Evolutionary conservation across 2,888 invertebrate species (phyloP).

Genomic region (Drosophila parthenogenetica): DNA sequence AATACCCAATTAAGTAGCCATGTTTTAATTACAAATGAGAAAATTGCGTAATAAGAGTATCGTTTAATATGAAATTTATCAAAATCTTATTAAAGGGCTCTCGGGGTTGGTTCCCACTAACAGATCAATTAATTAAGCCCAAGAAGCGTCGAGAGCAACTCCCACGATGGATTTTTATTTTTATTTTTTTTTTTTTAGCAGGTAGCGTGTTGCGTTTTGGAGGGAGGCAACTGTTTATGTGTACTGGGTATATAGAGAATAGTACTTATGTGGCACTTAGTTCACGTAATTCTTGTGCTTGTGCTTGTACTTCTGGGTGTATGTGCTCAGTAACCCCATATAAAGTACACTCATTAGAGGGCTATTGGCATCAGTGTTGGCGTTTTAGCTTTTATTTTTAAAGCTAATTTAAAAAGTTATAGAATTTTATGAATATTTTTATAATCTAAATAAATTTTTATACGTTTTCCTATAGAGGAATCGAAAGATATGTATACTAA

Average conservation of each 20-base stretch:
- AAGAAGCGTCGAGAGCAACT: constrained; percentile 22
- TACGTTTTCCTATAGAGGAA: no score
- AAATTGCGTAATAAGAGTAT: background rate
- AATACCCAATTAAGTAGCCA: no score
- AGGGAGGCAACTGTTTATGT: constrained; percentile 7
- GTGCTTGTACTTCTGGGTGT: constrained; percentile 26
- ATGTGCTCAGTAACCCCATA: constrained; percentile 61
- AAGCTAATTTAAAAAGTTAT: no score
- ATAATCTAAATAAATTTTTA: no score
- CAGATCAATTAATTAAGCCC: constrained; percentile 25
- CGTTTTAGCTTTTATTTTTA: no score
- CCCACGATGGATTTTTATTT: constrained; percentile 34
- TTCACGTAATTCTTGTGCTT: constrained; percentile 17
- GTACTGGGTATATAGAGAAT: constrained; percentile 1
- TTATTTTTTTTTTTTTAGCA: background rate
- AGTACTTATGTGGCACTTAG: constrained; percentile 14
- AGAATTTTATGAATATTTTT: no score
- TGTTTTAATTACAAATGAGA: background rate
- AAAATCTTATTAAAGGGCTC: background rate
- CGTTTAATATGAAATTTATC: background rate
- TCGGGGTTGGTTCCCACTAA: background rate
- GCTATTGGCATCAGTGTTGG: constrained; percentile 29
- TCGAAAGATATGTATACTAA: no score
- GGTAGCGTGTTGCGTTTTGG: background rate
- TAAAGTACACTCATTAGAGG: constrained; percentile 70